Evolutionary conservation across 2,888 invertebrate species (phyloP), one percentile per base, ranked within the genome.

Genomic region (Pyrgus malvae): DNA sequence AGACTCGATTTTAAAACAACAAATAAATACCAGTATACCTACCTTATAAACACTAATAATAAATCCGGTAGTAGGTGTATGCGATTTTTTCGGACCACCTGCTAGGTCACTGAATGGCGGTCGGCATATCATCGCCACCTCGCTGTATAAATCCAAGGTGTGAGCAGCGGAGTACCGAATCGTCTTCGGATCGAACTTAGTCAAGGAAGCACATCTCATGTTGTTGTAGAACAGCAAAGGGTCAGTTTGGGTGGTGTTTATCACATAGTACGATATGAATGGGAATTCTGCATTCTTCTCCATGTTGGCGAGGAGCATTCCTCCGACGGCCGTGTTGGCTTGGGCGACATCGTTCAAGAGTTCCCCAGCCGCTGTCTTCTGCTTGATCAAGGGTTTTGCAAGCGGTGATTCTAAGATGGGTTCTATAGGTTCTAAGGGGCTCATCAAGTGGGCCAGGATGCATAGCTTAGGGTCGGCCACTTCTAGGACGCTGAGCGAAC

Each of bases 21-120:
- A n/a, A n/a, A n/a, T n/a, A n/a, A n/a, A n/a, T n/a, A n/a, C n/a
- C n/a, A n/a, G n/a, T n/a, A n/a, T 42, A 65, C 70, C 56, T 38
- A 91, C 93, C 92, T 97, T 97, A 86, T 97, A 98, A 70, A 98
- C 96, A 68, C 97, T 97, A 66, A 98, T 95, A 75, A 98, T 96
- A 78, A 96, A 98, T 44, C 97, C 98, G 19, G 97, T 97, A 61
- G 94, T 91, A 57, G 95, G 92, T 53, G 95, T 94, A 72, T 95
- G 95, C 4, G 95, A 94, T 75, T 95, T 94, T 78, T 95, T 94
- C 48, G 95, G 92, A 58, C 93, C 93, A 45, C 95, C 94, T 54
- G 94, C 94, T 44, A 95, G 91, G 71, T 95, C 96, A 68, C 93
- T 94, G 65, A 97, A 91, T 0, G 97, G 97, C 37, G 97, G 97